Conservation (phyloP, 2,113 vertebrate genomes). For the Psilopogon haemacephalus region DNA sequence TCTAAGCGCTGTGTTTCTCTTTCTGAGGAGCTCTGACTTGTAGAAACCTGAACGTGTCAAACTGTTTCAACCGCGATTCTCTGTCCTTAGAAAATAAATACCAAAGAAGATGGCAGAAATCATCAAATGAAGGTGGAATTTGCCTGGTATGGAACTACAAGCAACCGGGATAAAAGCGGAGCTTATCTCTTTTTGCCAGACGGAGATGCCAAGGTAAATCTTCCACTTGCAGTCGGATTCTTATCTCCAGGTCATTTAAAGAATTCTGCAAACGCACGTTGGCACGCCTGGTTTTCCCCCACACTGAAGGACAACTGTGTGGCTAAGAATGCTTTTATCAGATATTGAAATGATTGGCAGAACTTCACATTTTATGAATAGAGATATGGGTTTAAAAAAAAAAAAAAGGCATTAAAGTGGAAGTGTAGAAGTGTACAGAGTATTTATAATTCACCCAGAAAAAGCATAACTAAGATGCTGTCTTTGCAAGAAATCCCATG, state of each 20-base stretch:
- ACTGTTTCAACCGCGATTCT: not conserved
- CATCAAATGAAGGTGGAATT: conserved; percentile 83
- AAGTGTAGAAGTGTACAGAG: not conserved
- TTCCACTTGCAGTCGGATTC: not conserved
- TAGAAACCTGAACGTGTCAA: not conserved
- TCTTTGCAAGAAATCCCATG: not conserved
- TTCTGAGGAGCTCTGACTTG: not conserved
- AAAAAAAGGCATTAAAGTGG: not conserved
- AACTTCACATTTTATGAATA: not conserved
- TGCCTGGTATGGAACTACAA: conserved; percentile 89
- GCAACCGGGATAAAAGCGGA: conserved; percentile 87
- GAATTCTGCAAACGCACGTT: not conserved
- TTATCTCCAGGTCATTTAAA: not conserved
- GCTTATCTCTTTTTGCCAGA: conserved; percentile 93
- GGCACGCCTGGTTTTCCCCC: not conserved
- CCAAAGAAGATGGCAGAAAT: conserved; percentile 77
- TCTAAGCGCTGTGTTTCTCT: not conserved
- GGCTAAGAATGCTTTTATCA: not conserved
- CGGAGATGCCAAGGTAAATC: conserved; percentile 83
- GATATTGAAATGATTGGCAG: not conserved
- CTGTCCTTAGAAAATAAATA: conserved; percentile 76
- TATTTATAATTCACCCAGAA: not conserved
- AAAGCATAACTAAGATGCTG: not conserved
- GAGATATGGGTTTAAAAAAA: not conserved
- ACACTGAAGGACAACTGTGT: not conserved